Percentiles rank a stretch among this genome's conserved stretches.
phyloP scores from a whole-genome alignment of 2,113 vertebrate genomes.

The Glaucidium brasilianum region DNA sequence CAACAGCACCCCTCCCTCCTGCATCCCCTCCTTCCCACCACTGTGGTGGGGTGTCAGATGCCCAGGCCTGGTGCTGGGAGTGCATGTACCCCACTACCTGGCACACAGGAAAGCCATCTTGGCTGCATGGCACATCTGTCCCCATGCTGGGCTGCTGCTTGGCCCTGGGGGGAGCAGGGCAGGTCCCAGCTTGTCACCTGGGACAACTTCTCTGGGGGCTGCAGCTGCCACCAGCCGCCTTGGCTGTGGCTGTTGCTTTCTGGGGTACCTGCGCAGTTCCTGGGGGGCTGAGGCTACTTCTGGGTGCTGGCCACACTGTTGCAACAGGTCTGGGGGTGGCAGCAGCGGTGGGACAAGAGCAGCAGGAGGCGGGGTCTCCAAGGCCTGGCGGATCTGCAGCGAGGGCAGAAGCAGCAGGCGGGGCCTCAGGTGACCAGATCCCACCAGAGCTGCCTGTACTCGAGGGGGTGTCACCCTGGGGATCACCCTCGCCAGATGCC shows the following conservation, averaged over 20 bases:
- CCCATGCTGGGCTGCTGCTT: background rate
- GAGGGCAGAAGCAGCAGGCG: background rate
- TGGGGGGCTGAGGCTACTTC: background rate
- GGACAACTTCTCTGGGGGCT: background rate
- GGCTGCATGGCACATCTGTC: rapidly evolving
- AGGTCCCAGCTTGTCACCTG: no score
- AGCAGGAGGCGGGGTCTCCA: background rate
- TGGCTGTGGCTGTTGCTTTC: background rate
- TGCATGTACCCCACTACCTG: background rate
- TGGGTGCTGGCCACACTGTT: background rate
- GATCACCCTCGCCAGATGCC: background rate
- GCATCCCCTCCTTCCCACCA: background rate
- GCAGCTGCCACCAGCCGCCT: background rate
- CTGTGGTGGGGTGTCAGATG: no score
- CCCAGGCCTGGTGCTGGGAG: background rate
- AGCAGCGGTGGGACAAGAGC: background rate
- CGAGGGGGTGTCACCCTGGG: rapidly evolving
- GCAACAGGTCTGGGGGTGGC: background rate
- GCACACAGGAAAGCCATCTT: background rate
- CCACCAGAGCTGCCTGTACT: background rate
- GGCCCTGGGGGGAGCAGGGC: background rate
- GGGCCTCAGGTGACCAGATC: background rate
- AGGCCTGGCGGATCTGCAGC: background rate
- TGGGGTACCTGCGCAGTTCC: background rate
- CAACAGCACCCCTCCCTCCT: no score